These are phyloP conservation scores for Coracias cyanogaster DNA, from an alignment of 2,797 vertebrate species.

Conservation along the genomic window DNA sequence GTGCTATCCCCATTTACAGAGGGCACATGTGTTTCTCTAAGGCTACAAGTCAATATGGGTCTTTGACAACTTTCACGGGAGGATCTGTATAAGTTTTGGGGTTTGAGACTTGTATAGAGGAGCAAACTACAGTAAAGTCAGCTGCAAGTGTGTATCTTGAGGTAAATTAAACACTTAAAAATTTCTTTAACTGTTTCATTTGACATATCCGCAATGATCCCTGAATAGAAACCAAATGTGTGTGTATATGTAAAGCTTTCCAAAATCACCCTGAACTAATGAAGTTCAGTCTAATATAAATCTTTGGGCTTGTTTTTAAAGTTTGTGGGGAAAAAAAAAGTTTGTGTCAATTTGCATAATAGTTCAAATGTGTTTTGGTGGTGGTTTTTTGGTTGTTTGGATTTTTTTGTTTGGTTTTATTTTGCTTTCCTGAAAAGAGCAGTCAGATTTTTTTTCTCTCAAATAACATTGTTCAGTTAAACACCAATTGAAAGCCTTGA, in stretches of 20 bases:
- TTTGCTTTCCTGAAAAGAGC: not conserved
- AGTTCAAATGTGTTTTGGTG: not conserved
- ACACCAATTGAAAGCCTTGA: too few species aligned
- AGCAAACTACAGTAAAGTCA: not conserved
- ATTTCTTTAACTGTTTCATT: not conserved
- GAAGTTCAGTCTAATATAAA: not conserved
- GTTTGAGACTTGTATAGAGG: not conserved
- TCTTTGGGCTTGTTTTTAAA: not conserved
- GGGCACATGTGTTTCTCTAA: not conserved
- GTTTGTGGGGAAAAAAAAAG: not conserved
- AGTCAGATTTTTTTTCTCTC: not conserved
- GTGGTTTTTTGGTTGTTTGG: not conserved
- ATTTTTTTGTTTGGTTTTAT: not conserved
- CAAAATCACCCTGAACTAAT: not conserved
- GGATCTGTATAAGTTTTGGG: not conserved
- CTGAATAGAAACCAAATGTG: not conserved
- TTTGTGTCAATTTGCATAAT: not conserved
- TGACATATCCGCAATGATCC: not conserved
- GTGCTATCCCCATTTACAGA: not conserved
- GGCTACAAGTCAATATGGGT: not conserved
- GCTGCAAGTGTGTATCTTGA: not conserved
- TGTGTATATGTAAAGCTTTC: not conserved
- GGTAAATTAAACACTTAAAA: not conserved
- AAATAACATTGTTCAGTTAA: too few species aligned
- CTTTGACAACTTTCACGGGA: not conserved